Percentiles rank a stretch among this genome's conserved stretches.
These are phyloP conservation scores for Amphipoea oculea DNA, from an alignment of 2,888 invertebrate species.

Conservation along the genomic window DNA sequence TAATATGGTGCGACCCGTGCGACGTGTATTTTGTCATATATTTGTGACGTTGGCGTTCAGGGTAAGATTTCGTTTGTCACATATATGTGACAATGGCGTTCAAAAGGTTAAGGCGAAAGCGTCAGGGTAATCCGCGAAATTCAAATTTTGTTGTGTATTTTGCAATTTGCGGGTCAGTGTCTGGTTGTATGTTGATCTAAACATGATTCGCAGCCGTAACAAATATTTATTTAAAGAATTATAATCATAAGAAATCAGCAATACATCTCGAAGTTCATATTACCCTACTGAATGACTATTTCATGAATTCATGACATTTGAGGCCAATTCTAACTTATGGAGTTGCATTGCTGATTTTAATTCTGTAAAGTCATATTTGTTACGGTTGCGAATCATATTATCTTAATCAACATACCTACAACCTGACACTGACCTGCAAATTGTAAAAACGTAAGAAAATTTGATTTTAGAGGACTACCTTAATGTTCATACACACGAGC, in stretches of 20 bases:
- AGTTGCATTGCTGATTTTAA: not conserved
- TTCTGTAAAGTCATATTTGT: not conserved
- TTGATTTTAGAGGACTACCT: not conserved
- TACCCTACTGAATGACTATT: not conserved
- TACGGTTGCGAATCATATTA: not conserved
- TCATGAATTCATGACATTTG: not conserved
- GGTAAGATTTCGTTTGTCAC: no score
- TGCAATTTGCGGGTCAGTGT: not conserved
- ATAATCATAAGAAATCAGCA: not conserved
- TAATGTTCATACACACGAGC: no score
- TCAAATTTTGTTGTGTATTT: not conserved
- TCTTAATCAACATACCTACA: not conserved
- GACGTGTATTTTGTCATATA: no score
- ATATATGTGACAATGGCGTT: no score
- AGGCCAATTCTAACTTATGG: not conserved
- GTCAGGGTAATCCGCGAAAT: not conserved
- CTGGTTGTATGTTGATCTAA: not conserved
- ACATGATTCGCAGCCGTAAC: not conserved
- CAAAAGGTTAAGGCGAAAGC: no score
- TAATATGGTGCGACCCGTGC: no score
- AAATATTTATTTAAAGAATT: not conserved
- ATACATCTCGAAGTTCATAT: not conserved
- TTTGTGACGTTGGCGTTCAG: no score
- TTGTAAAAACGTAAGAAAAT: not conserved
- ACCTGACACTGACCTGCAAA: not conserved